Evolutionary conservation across 2,113 vertebrate genomes (phyloP).

Genomic region (Vidua macroura): DNA sequence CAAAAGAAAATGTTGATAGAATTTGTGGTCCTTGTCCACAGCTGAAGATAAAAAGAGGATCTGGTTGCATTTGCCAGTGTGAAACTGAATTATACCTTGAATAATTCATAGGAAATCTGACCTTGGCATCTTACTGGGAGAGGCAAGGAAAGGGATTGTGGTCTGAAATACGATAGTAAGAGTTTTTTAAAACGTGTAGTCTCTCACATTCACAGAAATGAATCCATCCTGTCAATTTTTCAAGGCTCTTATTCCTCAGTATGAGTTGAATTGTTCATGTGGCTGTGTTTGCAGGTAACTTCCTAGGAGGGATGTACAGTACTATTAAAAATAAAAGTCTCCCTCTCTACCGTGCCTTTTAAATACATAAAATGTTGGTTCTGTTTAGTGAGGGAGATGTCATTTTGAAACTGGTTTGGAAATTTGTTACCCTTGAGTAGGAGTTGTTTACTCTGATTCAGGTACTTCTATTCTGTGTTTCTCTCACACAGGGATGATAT

Average conservation of each 20-base stretch:
- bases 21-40: background rate
- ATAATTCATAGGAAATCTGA: slow-evolving; percentile 45
- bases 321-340: background rate
- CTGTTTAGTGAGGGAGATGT: background rate
- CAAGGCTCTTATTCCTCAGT: background rate
- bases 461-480: background rate
- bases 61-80: background rate
- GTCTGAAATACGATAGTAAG: slow-evolving; percentile 6
- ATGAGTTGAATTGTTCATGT: background rate
- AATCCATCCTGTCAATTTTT: background rate
- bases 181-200: background rate
- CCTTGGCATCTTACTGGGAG: background rate
- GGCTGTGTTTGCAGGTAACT: background rate
- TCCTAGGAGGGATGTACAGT: background rate
- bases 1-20: background rate
- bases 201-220: background rate
- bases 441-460: background rate
- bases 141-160: background rate
- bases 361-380: background rate
- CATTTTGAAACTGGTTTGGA: background rate
- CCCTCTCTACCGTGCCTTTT: background rate
- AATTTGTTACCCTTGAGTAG: background rate
- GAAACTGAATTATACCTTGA: slow-evolving; percentile 24
- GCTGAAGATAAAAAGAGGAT: background rate
- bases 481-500: slow-evolving; percentile 74